Evolutionary conservation across 1,140 invertebrate species (phyloP).

Genomic region (Leptonema lineaticorne): DNA sequence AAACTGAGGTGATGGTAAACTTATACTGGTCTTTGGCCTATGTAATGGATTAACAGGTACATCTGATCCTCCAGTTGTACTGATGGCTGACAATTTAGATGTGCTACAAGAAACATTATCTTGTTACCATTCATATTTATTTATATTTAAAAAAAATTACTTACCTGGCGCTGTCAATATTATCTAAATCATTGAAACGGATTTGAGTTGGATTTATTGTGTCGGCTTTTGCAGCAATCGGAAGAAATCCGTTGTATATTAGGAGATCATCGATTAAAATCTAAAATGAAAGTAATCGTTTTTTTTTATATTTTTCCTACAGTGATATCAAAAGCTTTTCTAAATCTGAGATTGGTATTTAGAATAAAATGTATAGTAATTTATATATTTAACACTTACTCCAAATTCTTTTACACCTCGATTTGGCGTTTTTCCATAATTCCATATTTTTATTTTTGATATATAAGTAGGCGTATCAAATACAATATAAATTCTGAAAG

Average conservation of each 20-base stretch:
- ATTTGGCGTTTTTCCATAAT: constrained; percentile 76
- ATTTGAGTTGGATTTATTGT: constrained; percentile 42
- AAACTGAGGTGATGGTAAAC: constrained; percentile 35
- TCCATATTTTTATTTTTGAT: constrained; percentile 79
- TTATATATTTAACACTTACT: constrained; percentile 53
- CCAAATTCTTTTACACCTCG: constrained; percentile 82
- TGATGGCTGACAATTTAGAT: background rate
- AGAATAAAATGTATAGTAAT: constrained; percentile 36
- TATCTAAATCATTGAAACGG: constrained; percentile 21
- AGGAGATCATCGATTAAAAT: constrained; percentile 75
- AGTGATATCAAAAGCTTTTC: background rate
- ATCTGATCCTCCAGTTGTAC: constrained; percentile 46
- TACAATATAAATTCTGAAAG: constrained; percentile 71
- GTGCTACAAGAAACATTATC: background rate
- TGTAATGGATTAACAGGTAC: constrained; percentile 44
- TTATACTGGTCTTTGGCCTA: constrained; percentile 47
- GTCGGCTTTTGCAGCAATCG: constrained; percentile 50
- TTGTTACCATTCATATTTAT: background rate
- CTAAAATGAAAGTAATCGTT: constrained; percentile 48
- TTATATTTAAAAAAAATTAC: background rate
- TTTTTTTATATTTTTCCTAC: constrained; percentile 5
- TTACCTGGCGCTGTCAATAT: constrained; percentile 11
- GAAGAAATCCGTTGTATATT: constrained; percentile 70
- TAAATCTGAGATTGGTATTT: background rate
- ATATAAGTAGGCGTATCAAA: constrained; percentile 74